Conservation (phyloP, 2,113 vertebrate species). For the Gasterosteus nipponicus region DNA sequence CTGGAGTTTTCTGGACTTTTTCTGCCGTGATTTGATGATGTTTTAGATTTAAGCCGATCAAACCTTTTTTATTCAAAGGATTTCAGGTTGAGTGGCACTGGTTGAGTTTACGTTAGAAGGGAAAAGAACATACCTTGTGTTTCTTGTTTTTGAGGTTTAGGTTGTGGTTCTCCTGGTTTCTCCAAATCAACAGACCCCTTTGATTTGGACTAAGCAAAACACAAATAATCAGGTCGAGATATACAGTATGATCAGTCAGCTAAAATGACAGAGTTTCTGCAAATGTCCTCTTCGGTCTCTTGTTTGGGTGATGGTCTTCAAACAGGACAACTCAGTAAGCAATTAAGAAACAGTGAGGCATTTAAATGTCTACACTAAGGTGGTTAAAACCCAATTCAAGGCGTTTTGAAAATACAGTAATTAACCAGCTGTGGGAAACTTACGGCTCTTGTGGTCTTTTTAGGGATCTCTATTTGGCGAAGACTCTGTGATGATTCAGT, state of each 20-base stretch:
- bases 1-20: background rate
- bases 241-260: background rate
- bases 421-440: conserved; percentile 47
- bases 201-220: conserved; percentile 62
- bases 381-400: background rate
- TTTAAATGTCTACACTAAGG: background rate
- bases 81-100: background rate
- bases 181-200: conserved; percentile 62
- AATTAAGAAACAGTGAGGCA: background rate
- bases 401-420: background rate
- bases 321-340: background rate
- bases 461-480: conserved; percentile 92
- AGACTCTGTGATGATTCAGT: conserved; percentile 88
- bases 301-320: background rate
- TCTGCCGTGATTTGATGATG: background rate
- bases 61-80: background rate
- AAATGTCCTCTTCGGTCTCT: background rate
- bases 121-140: conserved; percentile 84
- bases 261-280: background rate
- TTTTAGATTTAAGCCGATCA: background rate
- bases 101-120: background rate
- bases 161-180: conserved; percentile 67
- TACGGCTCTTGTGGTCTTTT: conserved; percentile 84
- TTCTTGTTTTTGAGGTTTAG: conserved; percentile 81
- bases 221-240: background rate